Evolutionary conservation across 2,797 vertebrate species (phyloP), one percentile per base, ranked within the genome.

Genomic region (Todus mexicanus): DNA sequence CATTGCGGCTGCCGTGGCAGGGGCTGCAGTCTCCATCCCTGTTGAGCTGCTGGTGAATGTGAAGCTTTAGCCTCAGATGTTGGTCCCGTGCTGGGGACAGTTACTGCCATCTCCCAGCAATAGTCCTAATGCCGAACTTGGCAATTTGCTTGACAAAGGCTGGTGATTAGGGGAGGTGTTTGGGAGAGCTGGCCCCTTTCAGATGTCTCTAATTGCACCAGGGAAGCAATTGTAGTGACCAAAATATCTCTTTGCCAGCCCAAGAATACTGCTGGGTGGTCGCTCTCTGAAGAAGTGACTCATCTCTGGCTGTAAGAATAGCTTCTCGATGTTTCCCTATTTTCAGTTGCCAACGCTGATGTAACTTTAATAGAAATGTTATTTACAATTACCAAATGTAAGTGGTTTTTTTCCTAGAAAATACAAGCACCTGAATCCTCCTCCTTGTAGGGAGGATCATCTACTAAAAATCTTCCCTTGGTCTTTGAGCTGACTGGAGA

Each of bases 51-150:
- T 2, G 5, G 2, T 12, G 11, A 4, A 4, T 0, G 5, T 0
- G 1, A 20, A 23, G 37, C 7, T 27, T 61, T 38, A 0, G 0
- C 31, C 37, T 47, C 3, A 1, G 7, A 2, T n/a, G 1, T 19
- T 50, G 15, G 50, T 61, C 22, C 29, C 0, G 0, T 3, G 29
- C 5, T 15, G 59, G 61, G 20, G 27, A 56, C 37, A 12, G 13
- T 66, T 16, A 15, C 51, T 80, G 31, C 60, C 6, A 4, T 7
- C 77, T 56, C 50, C 60, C 45, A 13, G 0, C 29, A 7, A 8
- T 3, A 31, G 45, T 31, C 37, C 20, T 42, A 9, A 15, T 31
- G 68, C 29, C 18, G 10, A 38, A 15, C 22, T 26, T 11, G 53
- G 23, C 6, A 0, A 16, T 43, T 27, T 40, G 2, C 75, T 70